phyloP scores from a whole-genome alignment of 2,113 vertebrate genomes.

The Calyptomena viridis region DNA sequence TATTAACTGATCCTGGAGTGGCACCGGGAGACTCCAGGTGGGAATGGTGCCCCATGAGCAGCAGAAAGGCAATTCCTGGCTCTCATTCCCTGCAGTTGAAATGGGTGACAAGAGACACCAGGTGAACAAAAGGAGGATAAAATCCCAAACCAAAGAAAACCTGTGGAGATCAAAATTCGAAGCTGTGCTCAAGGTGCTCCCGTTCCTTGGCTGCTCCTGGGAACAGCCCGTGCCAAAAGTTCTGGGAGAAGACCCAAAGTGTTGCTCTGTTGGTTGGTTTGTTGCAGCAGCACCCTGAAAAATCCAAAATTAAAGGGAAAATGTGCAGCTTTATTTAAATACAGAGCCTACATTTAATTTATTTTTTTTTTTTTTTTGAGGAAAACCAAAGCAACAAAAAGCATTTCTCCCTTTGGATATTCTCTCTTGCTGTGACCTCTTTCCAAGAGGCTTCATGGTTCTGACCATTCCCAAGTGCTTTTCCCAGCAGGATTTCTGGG shows the following conservation, averaged over 20 bases:
- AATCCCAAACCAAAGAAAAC: not conserved
- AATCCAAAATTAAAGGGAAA: not conserved
- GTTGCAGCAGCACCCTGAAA: not conserved
- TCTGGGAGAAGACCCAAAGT: not conserved
- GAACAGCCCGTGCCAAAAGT: not conserved
- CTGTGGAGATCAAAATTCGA: not conserved
- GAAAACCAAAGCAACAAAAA: not conserved
- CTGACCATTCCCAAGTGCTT: not conserved
- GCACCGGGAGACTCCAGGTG: not conserved
- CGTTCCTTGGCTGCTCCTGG: rapidly evolving
- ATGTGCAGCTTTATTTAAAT: not conserved
- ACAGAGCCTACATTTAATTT: rapidly evolving
- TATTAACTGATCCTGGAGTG: not conserved
- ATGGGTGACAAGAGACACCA: not conserved
- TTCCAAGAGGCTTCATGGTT: not conserved
- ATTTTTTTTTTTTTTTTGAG: not conserved
- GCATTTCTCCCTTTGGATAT: not conserved
- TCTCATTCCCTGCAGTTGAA: not conserved
- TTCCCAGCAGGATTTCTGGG: not conserved
- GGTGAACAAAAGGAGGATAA: not conserved
- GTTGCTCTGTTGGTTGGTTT: not conserved
- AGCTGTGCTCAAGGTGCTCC: not conserved
- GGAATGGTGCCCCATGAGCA: not conserved
- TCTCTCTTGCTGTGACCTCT: not conserved
- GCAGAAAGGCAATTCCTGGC: not conserved